Percentiles rank a stretch among this genome's conserved stretches.
phyloP scores from a whole-genome alignment of 2,797 vertebrate species.

The Molothrus ater region DNA sequence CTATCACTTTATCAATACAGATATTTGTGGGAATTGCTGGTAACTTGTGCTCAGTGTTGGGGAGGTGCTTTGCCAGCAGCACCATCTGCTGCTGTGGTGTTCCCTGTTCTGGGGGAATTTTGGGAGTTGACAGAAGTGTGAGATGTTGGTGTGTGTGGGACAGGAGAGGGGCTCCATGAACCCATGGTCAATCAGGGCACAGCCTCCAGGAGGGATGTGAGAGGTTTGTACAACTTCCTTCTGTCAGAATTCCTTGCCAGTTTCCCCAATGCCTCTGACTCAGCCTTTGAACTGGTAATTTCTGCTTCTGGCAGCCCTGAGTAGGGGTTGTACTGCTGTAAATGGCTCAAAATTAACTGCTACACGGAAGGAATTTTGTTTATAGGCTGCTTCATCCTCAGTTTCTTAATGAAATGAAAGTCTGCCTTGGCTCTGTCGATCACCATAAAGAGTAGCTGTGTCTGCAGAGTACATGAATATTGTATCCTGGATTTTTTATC shows the following conservation, averaged over 20 bases:
- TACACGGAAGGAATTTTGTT: not conserved
- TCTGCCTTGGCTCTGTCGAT: not conserved
- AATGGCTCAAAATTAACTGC: not conserved
- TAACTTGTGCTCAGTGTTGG: not conserved
- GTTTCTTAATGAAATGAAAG: not conserved
- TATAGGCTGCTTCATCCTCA: not conserved
- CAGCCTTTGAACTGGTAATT: not conserved
- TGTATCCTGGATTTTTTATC: not conserved
- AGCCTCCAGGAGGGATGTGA: not conserved
- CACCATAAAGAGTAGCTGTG: not conserved
- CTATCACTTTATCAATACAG: not conserved
- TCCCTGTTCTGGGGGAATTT: not conserved
- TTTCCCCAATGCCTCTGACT: not conserved
- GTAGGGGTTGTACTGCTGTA: not conserved
- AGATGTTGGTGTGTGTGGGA: fast-evolving
- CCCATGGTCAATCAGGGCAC: not conserved
- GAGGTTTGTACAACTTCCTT: not conserved
- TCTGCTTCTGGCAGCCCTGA: not conserved
- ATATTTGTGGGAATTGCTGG: not conserved
- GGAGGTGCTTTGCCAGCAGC: not conserved
- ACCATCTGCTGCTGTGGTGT: not conserved
- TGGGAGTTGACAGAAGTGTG: not conserved
- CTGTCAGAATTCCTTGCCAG: not conserved
- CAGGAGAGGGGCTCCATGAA: not conserved
- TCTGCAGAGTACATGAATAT: not conserved